Percentiles rank a stretch among this genome's conserved stretches.
phyloP scores from a whole-genome alignment of 2,888 invertebrate species.

The Pandemis heparana region DNA sequence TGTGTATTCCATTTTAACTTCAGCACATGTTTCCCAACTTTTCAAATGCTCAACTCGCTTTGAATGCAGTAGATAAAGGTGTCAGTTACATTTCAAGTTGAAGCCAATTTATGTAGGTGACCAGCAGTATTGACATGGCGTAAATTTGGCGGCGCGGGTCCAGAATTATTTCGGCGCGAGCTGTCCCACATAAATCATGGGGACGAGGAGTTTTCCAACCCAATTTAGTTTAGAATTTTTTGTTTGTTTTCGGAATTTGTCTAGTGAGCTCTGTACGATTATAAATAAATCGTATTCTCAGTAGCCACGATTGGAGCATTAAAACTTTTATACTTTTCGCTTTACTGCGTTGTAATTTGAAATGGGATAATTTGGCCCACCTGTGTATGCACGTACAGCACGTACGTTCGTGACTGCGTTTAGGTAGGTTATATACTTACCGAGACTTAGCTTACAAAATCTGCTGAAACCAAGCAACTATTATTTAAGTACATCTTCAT shows the following conservation, averaged over 20 bases:
- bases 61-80: background rate
- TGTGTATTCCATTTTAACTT: background rate
- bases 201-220: constrained; percentile 17
- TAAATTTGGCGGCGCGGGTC: constrained; percentile 55
- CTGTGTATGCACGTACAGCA: background rate
- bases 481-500: constrained; percentile 1
- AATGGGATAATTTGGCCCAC: too few species aligned
- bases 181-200: constrained; percentile 55
- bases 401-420: background rate
- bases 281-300: background rate
- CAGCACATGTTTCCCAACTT: background rate
- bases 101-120: constrained; percentile 45
- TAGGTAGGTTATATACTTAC: background rate
- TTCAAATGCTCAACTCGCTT: background rate
- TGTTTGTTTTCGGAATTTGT: background rate
- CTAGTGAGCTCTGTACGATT: background rate
- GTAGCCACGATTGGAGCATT: too few species aligned
- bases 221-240: constrained; percentile 18
- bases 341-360: too few species aligned
- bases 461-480: background rate
- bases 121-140: constrained; percentile 52
- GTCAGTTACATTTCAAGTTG: constrained; percentile 6
- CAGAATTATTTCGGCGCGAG: constrained; percentile 56
- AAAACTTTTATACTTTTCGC: too few species aligned
- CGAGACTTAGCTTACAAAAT: background rate